Base-by-base conservation (phyloP, 2,888 invertebrate species). In the Girardia tigrina region DNA sequence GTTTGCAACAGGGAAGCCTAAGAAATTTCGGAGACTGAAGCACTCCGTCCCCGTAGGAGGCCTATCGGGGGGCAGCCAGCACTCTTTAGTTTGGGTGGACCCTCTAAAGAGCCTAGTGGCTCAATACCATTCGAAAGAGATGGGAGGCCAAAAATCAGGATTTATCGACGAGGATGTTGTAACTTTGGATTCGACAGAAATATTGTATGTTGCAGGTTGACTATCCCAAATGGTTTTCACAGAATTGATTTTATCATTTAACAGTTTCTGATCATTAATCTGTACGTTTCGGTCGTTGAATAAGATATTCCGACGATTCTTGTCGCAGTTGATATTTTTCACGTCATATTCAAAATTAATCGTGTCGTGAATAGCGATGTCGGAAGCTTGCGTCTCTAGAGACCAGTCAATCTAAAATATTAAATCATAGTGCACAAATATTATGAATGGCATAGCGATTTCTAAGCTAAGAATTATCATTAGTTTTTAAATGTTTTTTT, bases 221-320 rank as follows among this genome's bases (percentile, higher is more conserved):
- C 12, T 27, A 29, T 73, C 73, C 74, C 74, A 74, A 42, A 74
- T 56, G 6, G 42, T 74, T 36, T 74, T 74, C 2, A 74, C 74
- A 4, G 74, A 74, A 56, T 74, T 74, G 26, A 74, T 74, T 56
- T 74, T 74, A 56, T 56, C 56, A 56, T 56, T 56, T n/a, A 56
- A 56, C 23, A 56, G 23, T 56, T 56, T 56, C n/a, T 56, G 56
- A 56, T 56, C 56, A 56, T 56, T 56, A 16, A 20, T 56, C 23
- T 56, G 56, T 2, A 56, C 8, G 23, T 56, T 56, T 4, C 56
- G 56, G 23, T 56, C 56, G n/a, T n/a, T 16, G 4, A 23, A 56
- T 16, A 56, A 56, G 6, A 56, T 20, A 56, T 56, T 56, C 23
- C 56, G n/a, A 56, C 23, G 56, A 56, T 56, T 56, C 23, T 56